Conservation (phyloP, 2,797 vertebrate species). For the Tenualosa thibaudeaui region DNA sequence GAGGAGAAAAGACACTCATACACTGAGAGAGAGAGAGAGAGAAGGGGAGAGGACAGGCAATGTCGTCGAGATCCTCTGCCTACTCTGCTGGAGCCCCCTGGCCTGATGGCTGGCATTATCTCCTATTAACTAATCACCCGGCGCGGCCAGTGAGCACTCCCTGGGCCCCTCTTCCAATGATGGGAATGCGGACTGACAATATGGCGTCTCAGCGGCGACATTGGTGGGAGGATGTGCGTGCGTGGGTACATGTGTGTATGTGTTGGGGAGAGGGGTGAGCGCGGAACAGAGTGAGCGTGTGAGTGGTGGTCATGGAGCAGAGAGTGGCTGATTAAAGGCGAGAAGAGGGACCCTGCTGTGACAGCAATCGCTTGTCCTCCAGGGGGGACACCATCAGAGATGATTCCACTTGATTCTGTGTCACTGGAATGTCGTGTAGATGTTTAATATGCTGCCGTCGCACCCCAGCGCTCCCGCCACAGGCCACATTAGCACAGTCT, state of each 20-base stretch:
- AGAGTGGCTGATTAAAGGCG: slow-evolving; percentile 38
- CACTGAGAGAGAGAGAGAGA: neutral
- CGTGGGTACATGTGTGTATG: neutral
- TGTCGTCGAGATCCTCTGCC: slow-evolving; percentile 40
- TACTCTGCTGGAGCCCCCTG: slow-evolving; percentile 36
- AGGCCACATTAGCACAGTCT: slow-evolving; percentile 33
- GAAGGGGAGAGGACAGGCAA: slow-evolving; percentile 12
- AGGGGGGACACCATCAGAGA: slow-evolving; percentile 35
- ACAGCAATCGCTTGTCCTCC: slow-evolving; percentile 38
- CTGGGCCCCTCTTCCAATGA: slow-evolving; percentile 40
- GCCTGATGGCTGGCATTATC: slow-evolving; percentile 58
- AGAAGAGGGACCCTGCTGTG: neutral
- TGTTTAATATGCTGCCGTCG: slow-evolving; percentile 42
- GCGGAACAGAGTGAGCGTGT: neutral
- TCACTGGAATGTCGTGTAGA: slow-evolving; percentile 47
- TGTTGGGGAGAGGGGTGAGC: neutral
- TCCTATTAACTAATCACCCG: slow-evolving; percentile 58
- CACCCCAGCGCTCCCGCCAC: slow-evolving; percentile 34
- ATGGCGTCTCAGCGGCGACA: slow-evolving; percentile 32
- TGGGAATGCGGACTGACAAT: slow-evolving; percentile 49
- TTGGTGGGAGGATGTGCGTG: neutral
- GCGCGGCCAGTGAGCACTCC: slow-evolving; percentile 44
- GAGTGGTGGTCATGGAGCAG: neutral
- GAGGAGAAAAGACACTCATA: neutral
- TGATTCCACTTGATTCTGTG: slow-evolving; percentile 52